Base-by-base conservation (phyloP, 2,888 invertebrate species). In the Conus canariensis region DNA sequence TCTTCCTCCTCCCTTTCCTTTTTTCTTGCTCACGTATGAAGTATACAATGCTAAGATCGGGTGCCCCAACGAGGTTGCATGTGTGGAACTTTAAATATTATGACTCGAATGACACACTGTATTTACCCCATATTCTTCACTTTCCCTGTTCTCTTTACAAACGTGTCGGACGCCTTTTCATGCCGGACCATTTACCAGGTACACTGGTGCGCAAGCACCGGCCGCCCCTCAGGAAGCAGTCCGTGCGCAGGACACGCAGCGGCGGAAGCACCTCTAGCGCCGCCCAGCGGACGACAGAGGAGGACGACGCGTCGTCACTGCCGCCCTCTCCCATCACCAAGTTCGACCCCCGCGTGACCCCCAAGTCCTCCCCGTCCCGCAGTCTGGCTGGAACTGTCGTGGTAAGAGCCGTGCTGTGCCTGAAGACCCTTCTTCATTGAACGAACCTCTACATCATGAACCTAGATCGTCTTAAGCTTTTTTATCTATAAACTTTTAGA, bases 281-380 rank as follows among this genome's bases (percentile, higher is more conserved):
- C 64, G 88, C 90, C 87, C 60, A 82, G 3, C 89, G 88, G 70
- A 86, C 89, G 3, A 80, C 86, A 6, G 89, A 88, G 19, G 90
- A 89, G 5, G 90, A 89, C 45, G 92, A 91, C 14, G 88, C 89
- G 3, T 92, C 92, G 5, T 92, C 92, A 0, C 90, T 92, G 4
- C 92, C 92, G 45, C 83, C 91, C n/a, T 92, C 92, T 10, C 92
- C 92, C 6, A 90, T 92, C 64, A 90, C 91, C 77, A 92, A 92
- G 90, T 89, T 92, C 30, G 90, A 92, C 16, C 90, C 88, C 8
- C 77, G 88, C 14, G 19, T 77, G 45, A 77, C 77, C 59, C 88
- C 88, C 59, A 88, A 88, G 30, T 88, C 88, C 16, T 88, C 88
- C 4, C 88, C 88, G 5, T 88, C 88, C 19, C 77, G 88, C 14